A percentile compares a stretch with the other conserved stretches of the same genome.
Conservation (phyloP, 2,888 invertebrate species). For the Apodemia zela region DNA sequence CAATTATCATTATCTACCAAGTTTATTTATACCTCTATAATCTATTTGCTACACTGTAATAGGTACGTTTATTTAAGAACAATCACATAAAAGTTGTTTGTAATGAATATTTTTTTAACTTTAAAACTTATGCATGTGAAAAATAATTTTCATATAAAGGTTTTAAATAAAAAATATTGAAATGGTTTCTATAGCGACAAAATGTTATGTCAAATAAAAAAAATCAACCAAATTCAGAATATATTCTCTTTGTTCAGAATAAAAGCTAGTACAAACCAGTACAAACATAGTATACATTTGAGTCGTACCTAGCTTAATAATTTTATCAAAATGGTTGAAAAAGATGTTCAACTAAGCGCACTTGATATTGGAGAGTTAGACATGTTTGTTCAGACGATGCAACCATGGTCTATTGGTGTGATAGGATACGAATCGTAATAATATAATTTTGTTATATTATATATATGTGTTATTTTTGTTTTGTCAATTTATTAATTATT, state of each 20-base stretch:
- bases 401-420: constrained; percentile 82
- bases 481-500: not conserved
- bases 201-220: not conserved
- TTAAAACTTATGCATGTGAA: too few relatives aligned
- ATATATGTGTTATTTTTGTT: constrained; percentile 13
- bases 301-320: constrained; percentile 2
- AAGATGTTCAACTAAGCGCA: constrained; percentile 71
- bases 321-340: constrained; percentile 67
- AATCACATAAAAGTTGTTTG: too few relatives aligned
- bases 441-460: constrained; percentile 28
- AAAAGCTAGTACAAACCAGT: not conserved
- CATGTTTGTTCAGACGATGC: constrained; percentile 86
- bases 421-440: constrained; percentile 82
- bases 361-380: constrained; percentile 86
- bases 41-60: too few relatives aligned
- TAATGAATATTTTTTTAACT: too few relatives aligned
- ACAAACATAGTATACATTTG: not conserved
- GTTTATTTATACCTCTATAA: not conserved
- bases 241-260: too few relatives aligned
- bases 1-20: not conserved
- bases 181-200: too few relatives aligned
- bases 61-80: too few relatives aligned
- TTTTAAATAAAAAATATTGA: too few relatives aligned
- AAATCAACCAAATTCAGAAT: constrained; percentile 22
- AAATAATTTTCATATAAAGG: too few relatives aligned